These are phyloP conservation scores for Thalassophryne amazonica DNA, from an alignment of 2,797 vertebrate species.

Conservation along the genomic window DNA sequence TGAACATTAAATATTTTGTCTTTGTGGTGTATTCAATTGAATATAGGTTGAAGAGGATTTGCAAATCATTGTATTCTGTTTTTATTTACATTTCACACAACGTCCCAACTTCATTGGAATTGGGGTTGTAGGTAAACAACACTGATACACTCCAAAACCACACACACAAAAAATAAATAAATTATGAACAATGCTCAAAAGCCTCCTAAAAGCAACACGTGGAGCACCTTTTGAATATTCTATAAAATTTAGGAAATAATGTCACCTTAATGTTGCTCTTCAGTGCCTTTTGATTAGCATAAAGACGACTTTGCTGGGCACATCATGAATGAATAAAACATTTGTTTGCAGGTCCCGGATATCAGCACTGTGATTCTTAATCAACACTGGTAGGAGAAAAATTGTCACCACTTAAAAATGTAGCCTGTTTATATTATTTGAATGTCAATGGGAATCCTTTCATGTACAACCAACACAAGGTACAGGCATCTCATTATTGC, in stretches of 20 bases:
- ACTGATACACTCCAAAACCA: slow-evolving; percentile 1
- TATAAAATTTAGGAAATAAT: slow-evolving; percentile 13
- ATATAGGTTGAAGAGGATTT: too few relatives aligned
- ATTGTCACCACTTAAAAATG: slow-evolving; percentile 18
- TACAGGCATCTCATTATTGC: too few relatives aligned
- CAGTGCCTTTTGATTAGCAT: slow-evolving; percentile 39
- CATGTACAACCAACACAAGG: slow-evolving; percentile 1
- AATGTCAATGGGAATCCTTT: not conserved
- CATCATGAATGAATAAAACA: slow-evolving; percentile 74
- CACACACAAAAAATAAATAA: slow-evolving; percentile 23
- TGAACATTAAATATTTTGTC: too few relatives aligned
- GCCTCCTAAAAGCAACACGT: not conserved
- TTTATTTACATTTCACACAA: too few relatives aligned
- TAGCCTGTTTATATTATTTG: not conserved
- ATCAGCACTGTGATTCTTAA: slow-evolving; percentile 57
- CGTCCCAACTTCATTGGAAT: too few relatives aligned
- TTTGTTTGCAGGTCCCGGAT: slow-evolving; percentile 64
- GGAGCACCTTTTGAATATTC: slow-evolving; percentile 8
- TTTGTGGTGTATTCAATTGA: too few relatives aligned
- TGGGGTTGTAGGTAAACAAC: too few relatives aligned
- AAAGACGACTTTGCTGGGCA: slow-evolving; percentile 40
- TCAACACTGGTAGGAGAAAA: slow-evolving; percentile 42
- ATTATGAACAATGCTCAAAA: not conserved
- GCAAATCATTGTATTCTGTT: too few relatives aligned
- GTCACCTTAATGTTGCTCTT: slow-evolving; percentile 35